These are phyloP conservation scores for Caenorhabditis japonica DNA, from an alignment of 2,888 invertebrate species.

Conservation along the genomic window DNA sequence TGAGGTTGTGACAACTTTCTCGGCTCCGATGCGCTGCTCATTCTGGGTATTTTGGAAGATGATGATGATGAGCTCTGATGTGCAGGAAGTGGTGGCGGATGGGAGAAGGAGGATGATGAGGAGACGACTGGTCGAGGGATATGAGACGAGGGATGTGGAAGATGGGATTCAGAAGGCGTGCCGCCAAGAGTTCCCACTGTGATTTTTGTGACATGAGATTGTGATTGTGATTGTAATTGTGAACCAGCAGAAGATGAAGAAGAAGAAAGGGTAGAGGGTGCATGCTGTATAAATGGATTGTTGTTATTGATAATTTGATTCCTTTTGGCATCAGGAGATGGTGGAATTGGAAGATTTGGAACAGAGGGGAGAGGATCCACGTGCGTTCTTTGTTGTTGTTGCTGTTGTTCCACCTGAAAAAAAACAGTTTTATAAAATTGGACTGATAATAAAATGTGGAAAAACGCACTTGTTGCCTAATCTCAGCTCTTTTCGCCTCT, in stretches of 20 bases:
- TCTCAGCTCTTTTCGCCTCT: slow-evolving; percentile 47
- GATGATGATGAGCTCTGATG: slow-evolving; percentile 28
- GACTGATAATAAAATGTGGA: background rate
- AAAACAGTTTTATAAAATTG: background rate
- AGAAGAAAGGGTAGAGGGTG: slow-evolving; percentile 9
- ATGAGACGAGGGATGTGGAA: slow-evolving; percentile 31
- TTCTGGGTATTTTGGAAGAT: slow-evolving; percentile 43
- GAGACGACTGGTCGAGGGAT: slow-evolving; percentile 49
- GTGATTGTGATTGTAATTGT: background rate
- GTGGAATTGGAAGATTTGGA: slow-evolving; percentile 20
- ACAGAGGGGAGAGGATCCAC: slow-evolving; percentile 14
- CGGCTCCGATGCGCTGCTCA: slow-evolving; percentile 30
- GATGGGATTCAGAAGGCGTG: background rate
- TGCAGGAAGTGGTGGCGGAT: slow-evolving; percentile 38
- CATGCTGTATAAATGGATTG: slow-evolving; percentile 18
- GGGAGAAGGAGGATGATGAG: slow-evolving; percentile 34
- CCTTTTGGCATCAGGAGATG: slow-evolving; percentile 28
- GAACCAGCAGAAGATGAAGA: slow-evolving; percentile 14
- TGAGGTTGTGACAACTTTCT: slow-evolving; percentile 41
- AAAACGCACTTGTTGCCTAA: slow-evolving; percentile 29
- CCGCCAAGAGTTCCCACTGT: slow-evolving; percentile 41
- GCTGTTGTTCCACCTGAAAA: slow-evolving; percentile 22
- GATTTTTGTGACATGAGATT: slow-evolving; percentile 50
- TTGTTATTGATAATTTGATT: slow-evolving; percentile 26
- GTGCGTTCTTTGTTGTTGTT: slow-evolving; percentile 23